These are phyloP conservation scores for Stenichneumon culpator DNA, from an alignment of 2,888 invertebrate species.

Conservation along the genomic window DNA sequence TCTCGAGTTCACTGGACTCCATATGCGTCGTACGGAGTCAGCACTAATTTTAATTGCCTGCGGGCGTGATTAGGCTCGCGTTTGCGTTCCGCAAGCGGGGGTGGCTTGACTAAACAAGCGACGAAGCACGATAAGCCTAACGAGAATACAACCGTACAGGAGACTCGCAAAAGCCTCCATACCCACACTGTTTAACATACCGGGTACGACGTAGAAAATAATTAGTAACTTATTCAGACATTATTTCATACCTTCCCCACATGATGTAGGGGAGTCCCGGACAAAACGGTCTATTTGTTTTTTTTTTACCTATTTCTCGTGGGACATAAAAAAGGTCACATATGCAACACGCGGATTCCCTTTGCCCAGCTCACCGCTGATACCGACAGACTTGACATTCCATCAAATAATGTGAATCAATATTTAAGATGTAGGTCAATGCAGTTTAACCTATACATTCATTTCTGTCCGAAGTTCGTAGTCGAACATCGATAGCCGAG, in stretches of 20 bases:
- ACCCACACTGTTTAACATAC: constrained; percentile 5
- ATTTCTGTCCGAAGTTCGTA: background rate
- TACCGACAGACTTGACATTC: background rate
- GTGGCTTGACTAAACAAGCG: constrained; percentile 40
- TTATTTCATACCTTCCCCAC: background rate
- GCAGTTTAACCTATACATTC: background rate
- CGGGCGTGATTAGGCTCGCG: constrained; percentile 45
- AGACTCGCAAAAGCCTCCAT: background rate
- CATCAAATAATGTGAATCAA: background rate
- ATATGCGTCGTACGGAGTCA: constrained; percentile 4
- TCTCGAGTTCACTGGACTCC: constrained; percentile 36
- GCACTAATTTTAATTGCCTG: constrained; percentile 53
- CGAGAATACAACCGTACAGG: constrained; percentile 17
- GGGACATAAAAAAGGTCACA: no score
- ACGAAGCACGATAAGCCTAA: constrained; percentile 26
- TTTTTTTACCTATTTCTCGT: no score
- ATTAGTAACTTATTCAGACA: constrained; percentile 4
- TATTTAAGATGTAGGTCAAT: background rate
- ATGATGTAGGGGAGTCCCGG: no score
- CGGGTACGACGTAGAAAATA: background rate
- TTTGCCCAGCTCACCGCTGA: no score
- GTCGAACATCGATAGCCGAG: background rate
- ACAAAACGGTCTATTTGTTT: no score
- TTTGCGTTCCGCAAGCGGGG: constrained; percentile 12
- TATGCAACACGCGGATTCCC: no score